These are phyloP conservation scores for Fragum whitleyi DNA, from an alignment of 2,888 invertebrate species.

Conservation along the genomic window DNA sequence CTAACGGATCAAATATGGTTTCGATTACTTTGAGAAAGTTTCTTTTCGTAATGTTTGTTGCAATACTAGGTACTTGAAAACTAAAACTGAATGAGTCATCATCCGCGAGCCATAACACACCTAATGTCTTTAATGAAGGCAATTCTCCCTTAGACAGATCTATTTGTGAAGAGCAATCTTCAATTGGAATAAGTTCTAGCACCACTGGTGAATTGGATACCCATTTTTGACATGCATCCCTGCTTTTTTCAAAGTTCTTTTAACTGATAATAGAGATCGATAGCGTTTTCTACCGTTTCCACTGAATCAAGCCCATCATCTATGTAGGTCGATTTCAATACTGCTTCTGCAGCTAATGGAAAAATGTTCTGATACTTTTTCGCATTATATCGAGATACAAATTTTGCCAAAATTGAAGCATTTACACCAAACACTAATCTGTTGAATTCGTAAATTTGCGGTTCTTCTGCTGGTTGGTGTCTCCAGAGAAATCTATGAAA, in stretches of 20 bases:
- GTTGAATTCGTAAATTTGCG: no score
- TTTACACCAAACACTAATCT: no score
- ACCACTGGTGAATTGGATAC: constrained; percentile 43
- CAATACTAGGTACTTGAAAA: background rate
- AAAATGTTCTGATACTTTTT: no score
- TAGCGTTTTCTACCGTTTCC: background rate
- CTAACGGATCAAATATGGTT: constrained; percentile 35
- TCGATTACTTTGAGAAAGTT: background rate
- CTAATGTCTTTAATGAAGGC: constrained; percentile 51
- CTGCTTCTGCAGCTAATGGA: background rate
- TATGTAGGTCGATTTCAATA: background rate
- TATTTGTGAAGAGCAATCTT: constrained; percentile 34
- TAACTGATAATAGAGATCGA: background rate
- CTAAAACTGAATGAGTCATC: constrained; percentile 42
- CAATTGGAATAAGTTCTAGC: constrained; percentile 43
- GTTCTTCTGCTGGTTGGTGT: no score
- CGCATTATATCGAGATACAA: background rate
- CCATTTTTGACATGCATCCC: constrained; percentile 54
- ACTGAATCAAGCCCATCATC: background rate
- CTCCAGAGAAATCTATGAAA: no score
- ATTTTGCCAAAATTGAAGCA: background rate
- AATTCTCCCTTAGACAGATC: background rate
- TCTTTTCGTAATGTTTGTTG: background rate
- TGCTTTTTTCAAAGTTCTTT: constrained; percentile 40
- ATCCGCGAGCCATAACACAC: constrained; percentile 54